phyloP scores from a whole-genome alignment of 2,888 invertebrate genomes.

The Alviniconcha strummeri region DNA sequence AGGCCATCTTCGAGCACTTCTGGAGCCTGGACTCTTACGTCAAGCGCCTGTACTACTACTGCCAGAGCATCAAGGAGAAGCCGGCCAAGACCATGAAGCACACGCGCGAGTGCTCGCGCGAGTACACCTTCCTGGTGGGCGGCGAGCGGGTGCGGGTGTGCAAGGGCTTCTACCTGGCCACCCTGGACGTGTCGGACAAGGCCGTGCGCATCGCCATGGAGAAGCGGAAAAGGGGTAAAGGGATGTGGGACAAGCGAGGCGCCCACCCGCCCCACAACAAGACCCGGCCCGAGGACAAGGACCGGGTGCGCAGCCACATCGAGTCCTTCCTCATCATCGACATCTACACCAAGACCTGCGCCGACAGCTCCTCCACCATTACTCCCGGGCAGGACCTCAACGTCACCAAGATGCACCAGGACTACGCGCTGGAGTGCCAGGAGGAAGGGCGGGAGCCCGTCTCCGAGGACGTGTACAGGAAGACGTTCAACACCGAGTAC shows the following conservation, averaged over 20 bases:
- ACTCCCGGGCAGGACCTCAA: constrained; percentile 24
- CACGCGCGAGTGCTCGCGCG: constrained; percentile 20
- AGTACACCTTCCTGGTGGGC: constrained; percentile 28
- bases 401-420: constrained; percentile 15
- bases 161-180: constrained; percentile 38
- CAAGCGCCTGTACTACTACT: constrained; percentile 37
- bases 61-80: constrained; percentile 34
- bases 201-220: constrained; percentile 33
- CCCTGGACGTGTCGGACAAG: constrained; percentile 34
- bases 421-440: constrained; percentile 28
- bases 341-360: constrained; percentile 26
- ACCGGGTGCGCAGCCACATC: constrained; percentile 30
- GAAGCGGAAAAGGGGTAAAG: constrained; percentile 18
- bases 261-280: constrained; percentile 7
- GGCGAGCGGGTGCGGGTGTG: constrained; percentile 29
- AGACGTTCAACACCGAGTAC: constrained; percentile 37
- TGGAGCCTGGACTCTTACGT: constrained; percentile 32
- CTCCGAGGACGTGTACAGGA: constrained; percentile 35
- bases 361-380: neutral
- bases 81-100: constrained; percentile 29
- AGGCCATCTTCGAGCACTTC: constrained; percentile 30
- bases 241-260: constrained; percentile 17
- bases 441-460: constrained; percentile 24
- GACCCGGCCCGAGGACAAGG: constrained; percentile 14
- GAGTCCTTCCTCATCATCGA: constrained; percentile 22